A percentile compares a stretch with the other conserved stretches of the same genome.
Evolutionary conservation across 2,797 vertebrate genomes (phyloP).

Genomic region (Pangasius krempfi): DNA sequence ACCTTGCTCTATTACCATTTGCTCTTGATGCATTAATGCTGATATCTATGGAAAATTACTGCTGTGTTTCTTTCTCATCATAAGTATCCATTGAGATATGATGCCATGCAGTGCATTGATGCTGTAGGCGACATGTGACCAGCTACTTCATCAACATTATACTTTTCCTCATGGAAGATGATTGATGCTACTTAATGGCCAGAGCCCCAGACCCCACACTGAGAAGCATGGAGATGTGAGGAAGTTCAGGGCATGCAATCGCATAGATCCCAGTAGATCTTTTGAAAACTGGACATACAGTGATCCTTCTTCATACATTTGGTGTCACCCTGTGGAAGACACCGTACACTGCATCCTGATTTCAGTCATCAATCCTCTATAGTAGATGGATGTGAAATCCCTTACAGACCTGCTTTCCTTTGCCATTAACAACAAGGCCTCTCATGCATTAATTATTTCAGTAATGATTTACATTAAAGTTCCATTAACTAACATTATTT

Average conservation of each 20-base stretch:
- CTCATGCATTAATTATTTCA: slow-evolving; percentile 11
- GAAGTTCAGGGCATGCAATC: neutral
- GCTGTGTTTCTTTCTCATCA: neutral
- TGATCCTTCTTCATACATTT: slow-evolving; percentile 22
- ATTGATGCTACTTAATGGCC: neutral
- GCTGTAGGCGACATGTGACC: neutral
- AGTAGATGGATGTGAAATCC: neutral
- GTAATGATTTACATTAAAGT: neutral
- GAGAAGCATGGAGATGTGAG: neutral
- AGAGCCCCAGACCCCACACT: neutral
- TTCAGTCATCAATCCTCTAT: neutral
- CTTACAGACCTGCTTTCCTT: neutral
- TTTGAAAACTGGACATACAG: neutral
- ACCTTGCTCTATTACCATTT: slow-evolving; percentile 17
- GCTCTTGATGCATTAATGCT: slow-evolving; percentile 11
- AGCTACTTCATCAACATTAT: slow-evolving; percentile 15
- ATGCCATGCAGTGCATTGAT: slow-evolving; percentile 6
- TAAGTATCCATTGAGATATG: neutral
- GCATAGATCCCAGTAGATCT: neutral
- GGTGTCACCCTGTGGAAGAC: slow-evolving; percentile 46
- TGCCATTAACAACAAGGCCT: neutral
- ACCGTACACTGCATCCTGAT: slow-evolving; percentile 38
- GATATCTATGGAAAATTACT: slow-evolving; percentile 16
- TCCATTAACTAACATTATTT: neutral
- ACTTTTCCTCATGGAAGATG: slow-evolving; percentile 13